These are phyloP conservation scores for Nixonia krombeini DNA, from an alignment of 1,140 invertebrate species.

Conservation along the genomic window DNA sequence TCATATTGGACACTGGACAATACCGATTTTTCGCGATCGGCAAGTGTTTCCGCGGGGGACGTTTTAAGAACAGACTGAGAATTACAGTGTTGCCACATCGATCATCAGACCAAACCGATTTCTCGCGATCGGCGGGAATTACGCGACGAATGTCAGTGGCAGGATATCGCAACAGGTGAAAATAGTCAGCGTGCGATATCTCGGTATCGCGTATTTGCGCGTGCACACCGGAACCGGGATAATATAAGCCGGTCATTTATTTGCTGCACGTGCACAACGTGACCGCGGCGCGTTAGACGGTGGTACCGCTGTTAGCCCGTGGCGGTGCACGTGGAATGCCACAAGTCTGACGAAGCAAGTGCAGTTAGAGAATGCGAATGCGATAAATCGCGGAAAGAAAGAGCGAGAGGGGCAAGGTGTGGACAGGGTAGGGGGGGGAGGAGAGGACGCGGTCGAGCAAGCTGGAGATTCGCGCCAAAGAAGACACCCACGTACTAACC, in stretches of 20 bases:
- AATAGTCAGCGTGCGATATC: constrained; percentile 27
- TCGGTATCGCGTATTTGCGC: constrained; percentile 22
- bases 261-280: constrained; percentile 46
- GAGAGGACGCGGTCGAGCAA: too few species aligned
- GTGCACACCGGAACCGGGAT: constrained; percentile 26
- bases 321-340: constrained; percentile 36
- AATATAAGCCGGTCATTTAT: constrained; percentile 46
- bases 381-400: constrained; percentile 21
- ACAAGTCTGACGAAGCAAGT: constrained; percentile 35
- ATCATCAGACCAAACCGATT: too few species aligned
- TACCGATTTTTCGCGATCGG: too few species aligned
- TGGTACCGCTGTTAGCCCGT: constrained; percentile 28
- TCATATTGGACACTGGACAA: too few species aligned
- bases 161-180: constrained; percentile 21
- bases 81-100: too few species aligned
- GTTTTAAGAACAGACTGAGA: too few species aligned
- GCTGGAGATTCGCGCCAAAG: background rate
- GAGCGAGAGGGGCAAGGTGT: background rate
- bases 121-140: too few species aligned
- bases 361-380: constrained; percentile 31
- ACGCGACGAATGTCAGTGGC: background rate
- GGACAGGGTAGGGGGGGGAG: background rate
- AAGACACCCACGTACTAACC: background rate
- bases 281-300: constrained; percentile 32
- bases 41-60: too few species aligned